Evolutionary conservation across 2,888 invertebrate species (phyloP).

Genomic region (Oxyteleia sp.): DNA sequence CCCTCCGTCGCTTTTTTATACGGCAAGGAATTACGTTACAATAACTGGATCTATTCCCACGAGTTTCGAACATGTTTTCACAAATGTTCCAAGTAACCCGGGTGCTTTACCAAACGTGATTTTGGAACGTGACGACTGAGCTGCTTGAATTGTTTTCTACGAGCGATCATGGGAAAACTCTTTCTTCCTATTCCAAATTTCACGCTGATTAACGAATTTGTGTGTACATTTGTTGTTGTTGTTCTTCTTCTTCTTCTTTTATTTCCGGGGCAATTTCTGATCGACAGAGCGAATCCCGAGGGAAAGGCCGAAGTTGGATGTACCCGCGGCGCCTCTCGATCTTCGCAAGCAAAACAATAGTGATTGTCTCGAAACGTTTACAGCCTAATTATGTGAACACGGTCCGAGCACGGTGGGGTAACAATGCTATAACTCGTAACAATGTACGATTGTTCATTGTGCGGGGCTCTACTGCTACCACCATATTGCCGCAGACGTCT

Average conservation of each 20-base stretch:
- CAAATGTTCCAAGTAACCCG: conserved; percentile 1
- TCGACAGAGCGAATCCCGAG: conserved; percentile 65
- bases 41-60: conserved; percentile 47
- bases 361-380: conserved; percentile 88
- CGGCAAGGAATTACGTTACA: conserved; percentile 27
- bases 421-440: conserved; percentile 88
- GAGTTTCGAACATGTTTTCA: conserved; percentile 33
- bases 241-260: conserved; percentile 15
- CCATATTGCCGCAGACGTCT: too few relatives aligned
- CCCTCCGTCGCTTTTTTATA: conserved; percentile 23
- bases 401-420: conserved; percentile 86
- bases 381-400: conserved; percentile 88
- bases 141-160: not conserved
- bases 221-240: conserved; percentile 16
- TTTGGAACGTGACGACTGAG: not conserved
- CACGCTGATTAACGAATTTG: not conserved
- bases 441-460: conserved; percentile 88
- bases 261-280: conserved; percentile 64
- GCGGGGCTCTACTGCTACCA: conserved; percentile 75
- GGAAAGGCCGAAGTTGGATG: conserved; percentile 69
- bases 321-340: conserved; percentile 71
- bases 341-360: conserved; percentile 84
- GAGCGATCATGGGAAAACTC: not conserved
- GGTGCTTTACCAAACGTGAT: conserved; percentile 1
- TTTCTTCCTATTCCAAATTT: not conserved